Percentiles rank a stretch among this genome's conserved stretches.
Evolutionary conservation across 2,113 vertebrate genomes (phyloP).

Genomic region (Dermatemys mawii): DNA sequence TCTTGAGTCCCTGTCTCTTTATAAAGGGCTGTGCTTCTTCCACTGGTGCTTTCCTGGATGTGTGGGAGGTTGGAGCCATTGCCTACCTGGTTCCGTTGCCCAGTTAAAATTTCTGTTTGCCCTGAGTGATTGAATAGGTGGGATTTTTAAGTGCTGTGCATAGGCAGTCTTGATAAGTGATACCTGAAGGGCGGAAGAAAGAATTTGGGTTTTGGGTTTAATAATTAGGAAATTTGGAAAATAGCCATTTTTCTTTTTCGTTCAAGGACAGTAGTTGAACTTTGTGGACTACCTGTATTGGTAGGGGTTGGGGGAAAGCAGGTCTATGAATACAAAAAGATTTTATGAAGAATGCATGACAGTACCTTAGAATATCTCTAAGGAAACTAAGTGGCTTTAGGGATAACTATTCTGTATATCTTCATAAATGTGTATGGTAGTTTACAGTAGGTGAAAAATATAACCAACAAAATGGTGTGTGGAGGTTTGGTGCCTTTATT

Average conservation of each 20-base stretch:
- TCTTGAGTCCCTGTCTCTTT: background rate
- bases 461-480: background rate
- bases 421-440: background rate
- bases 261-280: background rate
- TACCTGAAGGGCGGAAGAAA: background rate
- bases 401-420: background rate
- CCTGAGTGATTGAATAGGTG: background rate
- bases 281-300: background rate
- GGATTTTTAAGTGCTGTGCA: background rate
- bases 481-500: background rate
- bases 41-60: background rate
- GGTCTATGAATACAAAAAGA: background rate
- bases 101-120: background rate
- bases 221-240: background rate
- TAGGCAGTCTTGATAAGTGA: background rate
- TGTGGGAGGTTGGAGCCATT: background rate
- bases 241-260: background rate
- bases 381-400: background rate
- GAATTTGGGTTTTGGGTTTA: background rate
- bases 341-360: background rate
- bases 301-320: rapidly evolving
- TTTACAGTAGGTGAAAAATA: background rate
- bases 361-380: background rate
- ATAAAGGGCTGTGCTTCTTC: background rate
- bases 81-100: background rate